Evolutionary conservation across 2,113 vertebrate species (phyloP).

Genomic region (Lichenostomus cassidix): DNA sequence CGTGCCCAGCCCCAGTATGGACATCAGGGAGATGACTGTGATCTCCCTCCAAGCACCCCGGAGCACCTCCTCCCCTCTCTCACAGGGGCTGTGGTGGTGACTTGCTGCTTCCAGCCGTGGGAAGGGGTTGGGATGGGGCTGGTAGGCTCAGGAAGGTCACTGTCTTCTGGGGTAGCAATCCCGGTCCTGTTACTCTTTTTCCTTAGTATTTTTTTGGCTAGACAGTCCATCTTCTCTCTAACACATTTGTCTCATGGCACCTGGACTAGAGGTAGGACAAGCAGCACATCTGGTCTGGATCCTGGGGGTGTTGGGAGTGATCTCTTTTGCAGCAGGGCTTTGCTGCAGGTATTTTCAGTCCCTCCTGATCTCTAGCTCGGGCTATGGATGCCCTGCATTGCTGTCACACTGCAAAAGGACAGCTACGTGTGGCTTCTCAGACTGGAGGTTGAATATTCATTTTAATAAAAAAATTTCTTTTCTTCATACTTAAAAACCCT

Average conservation of each 20-base stretch:
- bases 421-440: rapidly evolving
- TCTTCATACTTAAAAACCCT: not conserved
- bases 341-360: not conserved
- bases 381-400: rapidly evolving
- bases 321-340: not conserved
- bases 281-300: not conserved
- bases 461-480: not conserved
- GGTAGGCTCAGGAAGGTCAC: not conserved
- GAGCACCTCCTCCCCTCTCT: slow-evolving; percentile 14
- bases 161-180: not conserved
- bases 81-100: not conserved
- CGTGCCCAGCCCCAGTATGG: not conserved
- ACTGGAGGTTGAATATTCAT: rapidly evolving
- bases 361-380: not conserved
- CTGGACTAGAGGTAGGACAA: not conserved
- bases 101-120: not conserved
- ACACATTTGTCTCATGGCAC: rapidly evolving
- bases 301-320: not conserved
- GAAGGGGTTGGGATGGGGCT: not conserved
- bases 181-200: not conserved
- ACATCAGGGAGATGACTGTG: not conserved
- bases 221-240: not conserved
- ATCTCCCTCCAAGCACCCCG: not conserved
- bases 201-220: not conserved
- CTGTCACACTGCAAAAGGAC: not conserved